Evolutionary conservation across 2,797 vertebrate genomes (phyloP), one percentile per base, ranked within the genome.

Genomic region (Allobates femoralis): DNA sequence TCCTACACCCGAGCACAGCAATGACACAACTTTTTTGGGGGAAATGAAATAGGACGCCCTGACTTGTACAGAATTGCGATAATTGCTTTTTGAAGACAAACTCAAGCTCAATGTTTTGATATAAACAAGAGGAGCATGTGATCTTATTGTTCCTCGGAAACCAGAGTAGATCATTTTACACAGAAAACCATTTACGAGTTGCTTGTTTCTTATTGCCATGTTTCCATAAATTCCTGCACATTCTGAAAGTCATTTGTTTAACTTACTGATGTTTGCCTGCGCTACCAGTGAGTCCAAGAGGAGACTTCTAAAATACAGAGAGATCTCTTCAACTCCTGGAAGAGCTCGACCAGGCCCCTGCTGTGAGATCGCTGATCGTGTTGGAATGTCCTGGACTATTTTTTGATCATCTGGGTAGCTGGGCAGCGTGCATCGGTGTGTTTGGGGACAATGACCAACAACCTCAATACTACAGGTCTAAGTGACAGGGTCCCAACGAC

Each of bases 61-160:
- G 60, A 69, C 71, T 50, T 55, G 75, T 85, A 78, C 55, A 74
- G 60, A 53, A 14, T 37, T 75, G 56, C 2, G 56, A 74, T 46
- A 76, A 81, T 81, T 66, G 67, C 79, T 81, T 66, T 32, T 30
- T 30, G 32, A 81, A 81, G 60, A 81, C 26, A 23, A 32, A 32
- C 60, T 69, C 28, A 81, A 51, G 12, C 26, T 10, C 50, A 67
- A 32, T 37, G 51, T 77, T 77, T 56, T 56, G 32, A 58, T 78
- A 7, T 78, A 37, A 58, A 34, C 32, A 71, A 32, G 53, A 28
- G 21, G 10, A 37, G 28, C 26, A 21, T 19, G 30, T 19, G 26
- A 56, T 32, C 75, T 32, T 56, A 56, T 30, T 30, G 50, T 30
- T 76, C 50, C 46, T 21, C 56, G 28, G 30, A 77, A 77, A 58